A percentile compares a stretch with the other conserved stretches of the same genome.
Evolutionary conservation across 2,113 vertebrate genomes (phyloP).

Genomic region (Piprites chloris): DNA sequence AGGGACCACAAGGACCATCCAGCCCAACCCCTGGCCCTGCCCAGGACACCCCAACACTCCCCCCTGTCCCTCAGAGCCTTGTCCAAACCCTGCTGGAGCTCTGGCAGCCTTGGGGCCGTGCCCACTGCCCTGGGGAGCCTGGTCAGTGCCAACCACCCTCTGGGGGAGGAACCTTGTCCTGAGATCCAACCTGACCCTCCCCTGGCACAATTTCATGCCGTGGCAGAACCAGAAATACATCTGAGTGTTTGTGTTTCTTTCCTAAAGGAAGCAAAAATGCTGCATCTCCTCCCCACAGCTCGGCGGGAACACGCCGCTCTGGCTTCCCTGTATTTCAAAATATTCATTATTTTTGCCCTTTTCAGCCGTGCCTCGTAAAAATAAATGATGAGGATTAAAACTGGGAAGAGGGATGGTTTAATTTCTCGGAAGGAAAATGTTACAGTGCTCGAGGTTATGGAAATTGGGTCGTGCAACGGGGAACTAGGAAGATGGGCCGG

Average conservation of each 20-base stretch:
- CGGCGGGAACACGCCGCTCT: background rate
- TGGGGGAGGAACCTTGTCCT: background rate
- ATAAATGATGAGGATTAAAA: slow-evolving; percentile 38
- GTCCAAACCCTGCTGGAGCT: too few species aligned
- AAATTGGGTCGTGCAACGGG: background rate
- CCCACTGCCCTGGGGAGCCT: too few species aligned
- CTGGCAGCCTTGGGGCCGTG: too few species aligned
- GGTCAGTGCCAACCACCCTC: too few species aligned
- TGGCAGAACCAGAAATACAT: background rate
- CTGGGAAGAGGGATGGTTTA: slow-evolving; percentile 20
- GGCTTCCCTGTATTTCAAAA: slow-evolving; percentile 25
- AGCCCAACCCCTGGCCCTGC: too few species aligned
- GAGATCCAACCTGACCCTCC: background rate
- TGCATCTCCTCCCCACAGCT: background rate
- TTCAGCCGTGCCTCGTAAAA: slow-evolving; percentile 35
- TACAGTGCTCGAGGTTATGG: slow-evolving; percentile 9
- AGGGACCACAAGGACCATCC: too few species aligned
- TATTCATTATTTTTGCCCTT: slow-evolving; percentile 64
- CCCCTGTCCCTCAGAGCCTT: too few species aligned
- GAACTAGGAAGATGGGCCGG: background rate
- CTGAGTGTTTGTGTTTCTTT: background rate
- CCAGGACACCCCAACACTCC: too few species aligned
- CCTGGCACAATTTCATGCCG: background rate
- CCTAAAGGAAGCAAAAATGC: background rate
- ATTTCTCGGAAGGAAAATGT: slow-evolving; percentile 51